These are phyloP conservation scores for Tetramorium alpestre DNA, from an alignment of 1,140 invertebrate genomes.

Conservation along the genomic window DNA sequence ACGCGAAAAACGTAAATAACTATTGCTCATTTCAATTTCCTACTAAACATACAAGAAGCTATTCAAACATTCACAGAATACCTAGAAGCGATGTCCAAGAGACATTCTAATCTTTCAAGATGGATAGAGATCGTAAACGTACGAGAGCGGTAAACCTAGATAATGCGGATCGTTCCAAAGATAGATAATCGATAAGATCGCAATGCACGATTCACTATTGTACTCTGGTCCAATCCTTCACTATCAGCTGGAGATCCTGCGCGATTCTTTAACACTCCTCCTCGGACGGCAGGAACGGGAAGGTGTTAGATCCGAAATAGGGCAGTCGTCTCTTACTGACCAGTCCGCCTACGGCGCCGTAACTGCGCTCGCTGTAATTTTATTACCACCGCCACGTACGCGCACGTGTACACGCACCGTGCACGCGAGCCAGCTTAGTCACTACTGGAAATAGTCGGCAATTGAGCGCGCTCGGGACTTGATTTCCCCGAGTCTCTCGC, in stretches of 20 bases:
- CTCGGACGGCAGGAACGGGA: slow-evolving; percentile 28
- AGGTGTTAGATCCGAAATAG: slow-evolving; percentile 73
- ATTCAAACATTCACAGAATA: neutral
- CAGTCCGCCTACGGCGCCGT: slow-evolving; percentile 79
- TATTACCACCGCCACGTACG: slow-evolving; percentile 45
- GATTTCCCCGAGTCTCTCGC: slow-evolving; percentile 61
- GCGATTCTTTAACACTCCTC: neutral
- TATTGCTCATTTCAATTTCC: neutral
- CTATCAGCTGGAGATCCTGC: neutral
- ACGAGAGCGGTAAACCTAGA: neutral
- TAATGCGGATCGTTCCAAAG: neutral
- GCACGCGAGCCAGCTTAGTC: slow-evolving; percentile 68
- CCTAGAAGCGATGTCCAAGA: neutral
- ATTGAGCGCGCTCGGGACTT: slow-evolving; percentile 55
- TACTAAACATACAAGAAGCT: neutral
- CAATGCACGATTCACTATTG: neutral
- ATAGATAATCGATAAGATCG: neutral
- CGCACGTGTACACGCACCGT: slow-evolving; percentile 26
- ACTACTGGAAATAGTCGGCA: slow-evolving; percentile 76
- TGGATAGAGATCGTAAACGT: too few relatives aligned
- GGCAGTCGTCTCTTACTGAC: slow-evolving; percentile 69
- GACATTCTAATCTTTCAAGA: neutral
- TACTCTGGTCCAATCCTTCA: neutral
- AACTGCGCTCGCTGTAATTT: slow-evolving; percentile 64
- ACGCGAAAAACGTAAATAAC: neutral